These are phyloP conservation scores for Drosophila funebris DNA, from an alignment of 1,140 invertebrate genomes.

Conservation along the genomic window DNA sequence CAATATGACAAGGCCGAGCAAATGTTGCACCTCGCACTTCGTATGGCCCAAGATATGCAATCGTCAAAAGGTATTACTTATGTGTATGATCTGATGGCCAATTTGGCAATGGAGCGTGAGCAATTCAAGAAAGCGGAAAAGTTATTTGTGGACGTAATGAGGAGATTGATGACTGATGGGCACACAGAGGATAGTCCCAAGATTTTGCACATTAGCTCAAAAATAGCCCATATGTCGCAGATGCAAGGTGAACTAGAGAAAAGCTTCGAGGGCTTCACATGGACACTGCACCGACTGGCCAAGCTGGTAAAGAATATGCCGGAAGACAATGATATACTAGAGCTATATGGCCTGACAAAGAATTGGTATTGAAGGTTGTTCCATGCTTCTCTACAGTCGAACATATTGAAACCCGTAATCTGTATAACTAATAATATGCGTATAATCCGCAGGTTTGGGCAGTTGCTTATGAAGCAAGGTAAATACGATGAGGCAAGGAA, in stretches of 20 bases:
- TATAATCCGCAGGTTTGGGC: constrained; percentile 90
- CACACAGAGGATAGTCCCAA: constrained; percentile 89
- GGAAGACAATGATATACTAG: constrained; percentile 68
- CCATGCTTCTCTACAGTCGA: constrained; percentile 33
- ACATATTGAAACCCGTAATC: constrained; percentile 86
- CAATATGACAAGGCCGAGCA: constrained; percentile 93
- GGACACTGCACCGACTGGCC: constrained; percentile 88
- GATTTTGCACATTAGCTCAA: constrained; percentile 86
- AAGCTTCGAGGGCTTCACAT: constrained; percentile 89
- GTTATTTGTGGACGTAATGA: constrained; percentile 92
- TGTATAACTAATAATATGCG: not conserved
- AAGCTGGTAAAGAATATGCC: constrained; percentile 72
- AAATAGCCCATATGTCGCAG: constrained; percentile 88
- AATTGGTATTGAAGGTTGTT: constrained; percentile 86
- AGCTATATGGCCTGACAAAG: constrained; percentile 86
- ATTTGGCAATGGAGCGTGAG: constrained; percentile 91
- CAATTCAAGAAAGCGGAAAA: constrained; percentile 93
- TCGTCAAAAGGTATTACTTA: constrained; percentile 92
- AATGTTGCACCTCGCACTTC: constrained; percentile 92
- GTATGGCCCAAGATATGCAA: constrained; percentile 91
- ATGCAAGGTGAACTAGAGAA: constrained; percentile 86
- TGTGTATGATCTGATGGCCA: constrained; percentile 95
- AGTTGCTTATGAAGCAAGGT: constrained; percentile 88
- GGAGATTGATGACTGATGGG: constrained; percentile 89
- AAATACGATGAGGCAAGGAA: constrained; percentile 87